Base-by-base conservation (phyloP, 2,888 invertebrate genomes). In the Lasioglossum morio region DNA sequence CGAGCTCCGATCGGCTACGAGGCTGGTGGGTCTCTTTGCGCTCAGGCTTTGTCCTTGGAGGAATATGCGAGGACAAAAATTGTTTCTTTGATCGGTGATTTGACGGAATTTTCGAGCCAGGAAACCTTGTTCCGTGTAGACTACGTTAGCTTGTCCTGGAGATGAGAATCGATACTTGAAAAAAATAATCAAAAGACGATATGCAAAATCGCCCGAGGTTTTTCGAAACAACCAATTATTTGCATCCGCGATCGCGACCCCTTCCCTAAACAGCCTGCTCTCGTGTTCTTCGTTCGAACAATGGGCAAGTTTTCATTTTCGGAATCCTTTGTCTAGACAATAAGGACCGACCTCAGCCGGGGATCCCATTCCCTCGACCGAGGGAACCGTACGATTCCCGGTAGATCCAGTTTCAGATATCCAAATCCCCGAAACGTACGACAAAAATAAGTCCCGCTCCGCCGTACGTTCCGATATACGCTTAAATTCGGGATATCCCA, bases 61-160 rank as follows among this genome's bases (percentile, higher is more conserved):
- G 12, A 66, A 53, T 82, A 48, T 63, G 27, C 57, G 23, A 46
- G 40, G 23, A 43, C 46, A 46, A 76, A 84, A 85, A 85, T 85
- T 84, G 85, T 85, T 79, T 84, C 85, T 85, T 85, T 85, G 85
- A 84, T 84, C 79, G 85, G 40, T 43, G 76, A 76, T 84, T 85
- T 76, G 60, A 70, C n/a, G 72, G 75, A 84, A 79, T 79, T 85
- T 80, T 69, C 53, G 19, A 19, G 37, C 14, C 5, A n/a, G 48
- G 27, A 70, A 37, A 48, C 48, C 86, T 87, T 77, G 81, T 86
- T 79, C 63, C 76, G n/a, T 63, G 77, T 46, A 70, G 77, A 72
- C 73, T 7, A 30, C 27, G 5, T 60, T 12, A 14, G 1, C 4
- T 19, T 5, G 7, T 19, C 7, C 16, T 0, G 34, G 34, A 1